Percentiles rank a stretch among this genome's conserved stretches.
phyloP scores from a whole-genome alignment of 2,113 vertebrate genomes.

The Pycnonotus jocosus region DNA sequence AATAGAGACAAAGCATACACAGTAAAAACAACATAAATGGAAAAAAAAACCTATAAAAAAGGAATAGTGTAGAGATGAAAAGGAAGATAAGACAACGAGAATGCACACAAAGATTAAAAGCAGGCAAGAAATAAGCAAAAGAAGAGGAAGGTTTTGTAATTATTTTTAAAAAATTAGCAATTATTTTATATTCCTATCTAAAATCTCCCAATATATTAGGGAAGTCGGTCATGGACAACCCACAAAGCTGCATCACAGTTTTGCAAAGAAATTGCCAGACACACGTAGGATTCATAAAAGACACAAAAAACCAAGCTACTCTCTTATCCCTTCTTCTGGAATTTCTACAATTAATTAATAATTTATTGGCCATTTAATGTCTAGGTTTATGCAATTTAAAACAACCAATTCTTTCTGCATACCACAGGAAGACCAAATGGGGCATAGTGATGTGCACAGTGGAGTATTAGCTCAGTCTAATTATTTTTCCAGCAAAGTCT shows the following conservation, averaged over 20 bases:
- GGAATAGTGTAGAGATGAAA: not conserved
- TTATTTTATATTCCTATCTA: not conserved
- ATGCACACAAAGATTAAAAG: not conserved
- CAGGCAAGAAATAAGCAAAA: not conserved
- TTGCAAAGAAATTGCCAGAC: not conserved
- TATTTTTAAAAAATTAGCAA: not conserved
- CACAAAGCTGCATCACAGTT: not conserved
- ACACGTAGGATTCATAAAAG: not conserved
- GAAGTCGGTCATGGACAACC: not conserved
- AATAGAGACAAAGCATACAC: not conserved
- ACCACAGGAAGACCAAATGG: not conserved
- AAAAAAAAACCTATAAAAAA: not conserved
- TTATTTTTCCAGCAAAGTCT: not conserved
- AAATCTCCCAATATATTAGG: not conserved
- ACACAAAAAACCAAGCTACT: not conserved
- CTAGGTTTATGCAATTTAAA: not conserved
- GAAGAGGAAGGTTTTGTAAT: not conserved
- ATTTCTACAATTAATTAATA: not conserved
- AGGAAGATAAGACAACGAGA: not conserved
- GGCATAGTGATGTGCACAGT: fast-evolving
- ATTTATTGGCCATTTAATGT: not conserved
- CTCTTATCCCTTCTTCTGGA: not conserved
- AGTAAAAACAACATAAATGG: not conserved
- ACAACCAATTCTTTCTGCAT: not conserved
- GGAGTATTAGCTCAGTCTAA: not conserved